Conservation (phyloP, 1,140 invertebrate species). For the Habropoda laboriosa region DNA sequence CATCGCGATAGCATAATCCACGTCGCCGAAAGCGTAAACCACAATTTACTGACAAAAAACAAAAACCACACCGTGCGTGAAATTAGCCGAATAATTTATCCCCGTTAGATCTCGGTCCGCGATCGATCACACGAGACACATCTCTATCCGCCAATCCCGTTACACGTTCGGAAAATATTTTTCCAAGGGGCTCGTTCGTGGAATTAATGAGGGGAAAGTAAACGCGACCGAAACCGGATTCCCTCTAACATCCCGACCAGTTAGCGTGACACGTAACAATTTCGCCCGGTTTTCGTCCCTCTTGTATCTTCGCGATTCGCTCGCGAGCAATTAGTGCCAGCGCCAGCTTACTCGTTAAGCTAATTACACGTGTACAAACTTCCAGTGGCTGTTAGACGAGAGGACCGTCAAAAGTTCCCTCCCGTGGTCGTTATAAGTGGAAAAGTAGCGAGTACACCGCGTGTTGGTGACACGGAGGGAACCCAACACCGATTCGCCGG, state of each 20-base stretch:
- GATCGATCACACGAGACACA: background rate
- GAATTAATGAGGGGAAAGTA: conserved; percentile 20
- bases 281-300: background rate
- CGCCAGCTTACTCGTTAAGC: conserved; percentile 48
- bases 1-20: background rate
- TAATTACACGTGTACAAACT: conserved; percentile 63
- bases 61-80: background rate
- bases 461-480: background rate
- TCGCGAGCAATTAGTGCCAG: conserved; percentile 56
- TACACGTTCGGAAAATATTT: conserved; percentile 16
- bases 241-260: background rate
- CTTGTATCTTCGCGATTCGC: conserved; percentile 34
- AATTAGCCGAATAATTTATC: background rate
- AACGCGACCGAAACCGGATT: background rate
- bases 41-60: background rate
- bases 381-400: conserved; percentile 26
- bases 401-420: conserved; percentile 54
- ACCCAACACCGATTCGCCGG: background rate
- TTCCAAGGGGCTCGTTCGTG: background rate
- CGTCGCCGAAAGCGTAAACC: background rate
- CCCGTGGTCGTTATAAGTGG: conserved; percentile 17
- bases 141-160: background rate
- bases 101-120: background rate
- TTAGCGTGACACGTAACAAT: conserved; percentile 34
- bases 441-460: conserved; percentile 1